A percentile compares a stretch with the other conserved stretches of the same genome.
Evolutionary conservation across 2,888 invertebrate genomes (phyloP).

Genomic region (Laspeyria flexula): DNA sequence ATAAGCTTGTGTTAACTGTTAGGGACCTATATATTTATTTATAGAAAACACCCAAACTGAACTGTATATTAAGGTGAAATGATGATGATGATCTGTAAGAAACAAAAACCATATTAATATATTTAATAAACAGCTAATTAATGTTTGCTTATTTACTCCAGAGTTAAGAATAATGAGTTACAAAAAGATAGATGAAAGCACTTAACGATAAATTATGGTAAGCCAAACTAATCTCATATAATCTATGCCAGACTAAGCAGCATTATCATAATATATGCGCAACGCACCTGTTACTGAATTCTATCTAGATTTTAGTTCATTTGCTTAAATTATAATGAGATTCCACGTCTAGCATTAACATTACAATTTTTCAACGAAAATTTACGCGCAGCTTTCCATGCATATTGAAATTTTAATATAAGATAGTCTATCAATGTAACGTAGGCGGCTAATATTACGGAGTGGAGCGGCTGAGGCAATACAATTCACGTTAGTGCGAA

Average conservation of each 20-base stretch:
- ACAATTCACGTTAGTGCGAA: slow-evolving; percentile 47
- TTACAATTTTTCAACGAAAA: slow-evolving; percentile 13
- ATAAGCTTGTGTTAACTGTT: too few relatives aligned
- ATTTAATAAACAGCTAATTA: too few relatives aligned
- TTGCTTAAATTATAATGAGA: slow-evolving; percentile 1
- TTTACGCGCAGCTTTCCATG: slow-evolving; percentile 11
- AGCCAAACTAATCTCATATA: background rate
- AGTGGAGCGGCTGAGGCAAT: slow-evolving; percentile 29
- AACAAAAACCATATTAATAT: too few relatives aligned
- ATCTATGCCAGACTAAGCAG: background rate
- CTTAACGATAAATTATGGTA: background rate
- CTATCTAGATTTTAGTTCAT: slow-evolving; percentile 6
- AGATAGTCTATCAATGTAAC: slow-evolving; percentile 40
- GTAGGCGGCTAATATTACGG: slow-evolving; percentile 35
- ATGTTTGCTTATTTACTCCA: background rate
- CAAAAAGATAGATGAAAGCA: background rate
- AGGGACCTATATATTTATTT: too few relatives aligned
- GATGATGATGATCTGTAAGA: too few relatives aligned
- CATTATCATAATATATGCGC: slow-evolving; percentile 7
- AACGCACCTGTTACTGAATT: slow-evolving; percentile 7
- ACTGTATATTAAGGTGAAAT: too few relatives aligned
- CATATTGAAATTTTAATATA: slow-evolving; percentile 44
- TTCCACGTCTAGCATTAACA: background rate
- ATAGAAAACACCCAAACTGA: too few relatives aligned
- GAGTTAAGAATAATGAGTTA: background rate